Conservation (phyloP, 1,140 invertebrate species). For the Lamellibrachia luymesi region DNA sequence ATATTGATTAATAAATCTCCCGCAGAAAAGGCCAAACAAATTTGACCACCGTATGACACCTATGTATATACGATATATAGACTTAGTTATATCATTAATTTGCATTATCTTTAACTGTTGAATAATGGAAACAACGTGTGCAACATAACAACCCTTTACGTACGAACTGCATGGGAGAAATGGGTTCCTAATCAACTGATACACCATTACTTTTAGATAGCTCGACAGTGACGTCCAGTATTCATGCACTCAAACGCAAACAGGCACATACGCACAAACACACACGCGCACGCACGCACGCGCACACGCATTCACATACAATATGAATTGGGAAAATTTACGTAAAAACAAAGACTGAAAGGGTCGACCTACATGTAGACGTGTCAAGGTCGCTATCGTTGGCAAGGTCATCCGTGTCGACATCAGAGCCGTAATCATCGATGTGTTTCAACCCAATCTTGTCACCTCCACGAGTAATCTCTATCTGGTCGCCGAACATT, state of each 20-base stretch:
- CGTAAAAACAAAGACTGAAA: neutral
- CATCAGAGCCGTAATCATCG: constrained; percentile 49
- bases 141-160: neutral
- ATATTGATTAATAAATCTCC: neutral
- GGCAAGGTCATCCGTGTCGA: constrained; percentile 50
- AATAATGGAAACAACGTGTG: neutral
- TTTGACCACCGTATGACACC: neutral
- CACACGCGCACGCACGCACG: neutral
- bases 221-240: no score
- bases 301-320: neutral
- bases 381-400: constrained; percentile 54
- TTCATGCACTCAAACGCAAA: no score
- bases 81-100: neutral
- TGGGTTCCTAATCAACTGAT: no score
- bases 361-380: constrained; percentile 43
- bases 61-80: neutral
- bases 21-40: neutral
- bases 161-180: neutral
- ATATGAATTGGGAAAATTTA: no score
- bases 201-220: no score
- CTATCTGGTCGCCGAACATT: constrained; percentile 50
- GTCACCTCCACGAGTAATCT: constrained; percentile 40
- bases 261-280: no score
- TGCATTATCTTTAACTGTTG: neutral
- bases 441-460: constrained; percentile 46